Base-by-base conservation (phyloP, 2,113 vertebrate genomes). In the Aegypius monachus region DNA sequence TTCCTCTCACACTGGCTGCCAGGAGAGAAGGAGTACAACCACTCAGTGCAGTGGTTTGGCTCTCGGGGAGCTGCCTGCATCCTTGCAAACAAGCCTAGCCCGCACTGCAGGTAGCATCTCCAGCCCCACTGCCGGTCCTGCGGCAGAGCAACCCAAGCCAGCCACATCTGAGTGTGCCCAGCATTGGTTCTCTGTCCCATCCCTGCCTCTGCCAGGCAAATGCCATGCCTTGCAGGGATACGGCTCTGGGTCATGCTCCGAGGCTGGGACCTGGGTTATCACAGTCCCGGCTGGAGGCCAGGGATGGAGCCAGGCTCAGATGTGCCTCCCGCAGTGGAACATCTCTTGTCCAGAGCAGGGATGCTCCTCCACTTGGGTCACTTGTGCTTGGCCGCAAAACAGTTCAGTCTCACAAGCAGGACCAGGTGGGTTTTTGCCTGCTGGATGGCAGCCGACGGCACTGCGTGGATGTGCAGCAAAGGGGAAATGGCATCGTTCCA, bases 1-100 rank as follows among this genome's bases (percentile, higher is more conserved):
- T 98, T 99, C 95, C 98, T 98, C 97, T 99, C 98, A 7, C 99
- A 99, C 45, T 98, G 99, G 94, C 99, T 99, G 98, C 22, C 81
- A 29, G 79, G 70, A 95, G 34, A 66, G 21, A 87, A 56, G 65
- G 43, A 19, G 7, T 38, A 23, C 34, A 31, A 16, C 9, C 0
- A 0, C 65, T 92, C 67, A 88, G 40, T 9, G 36, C 32, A 0
- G 0, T 16, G 61, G 26, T 48, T 31, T 50, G 73, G 32, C 47
- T 68, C 53, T 58, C 47, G 1, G 34, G 36, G 66, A 68, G 40
- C 36, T 59, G 62, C 56, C 50, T 3, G 1, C 23, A 12, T 15
- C 79, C 74, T 63, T 43, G 27, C 14, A 20, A 52, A 67, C 31
- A 21, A 94, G 42, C 43, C 34, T 31, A 25, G n/a, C 43, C 53